Conservation (phyloP, 1,140 invertebrate species). For the roundworm (Caenorhabditis elegans) region WBcel235 BX284604.4:4774001-4774500, state of each 20-base stretch:
- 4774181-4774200: slow-evolving; percentile 24
- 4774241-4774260: slow-evolving; percentile 39
- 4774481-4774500: slow-evolving; percentile 33
- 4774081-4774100: no score
- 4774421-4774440: slow-evolving; percentile 46
- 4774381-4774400: slow-evolving; percentile 44
- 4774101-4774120: no score
- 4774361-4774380: slow-evolving; percentile 43
- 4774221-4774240: slow-evolving; percentile 44
- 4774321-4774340: slow-evolving; percentile 39
- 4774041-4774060: no score
- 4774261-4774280: slow-evolving; percentile 39
- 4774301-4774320: slow-evolving; percentile 45
- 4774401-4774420: slow-evolving; percentile 41
- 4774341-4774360: slow-evolving; percentile 44
- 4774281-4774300: slow-evolving; percentile 45
- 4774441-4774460: slow-evolving; percentile 36
- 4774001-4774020: slow-evolving; percentile 57
- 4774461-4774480: slow-evolving; percentile 34
- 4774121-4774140: no score
- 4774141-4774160: no score
- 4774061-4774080: no score
- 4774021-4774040: slow-evolving; percentile 37
- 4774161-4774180: slow-evolving; percentile 5
- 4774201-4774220: slow-evolving; percentile 30